Percentiles rank a stretch among this genome's conserved stretches.
phyloP scores from a whole-genome alignment of 2,113 vertebrate species.

The Eudyptes chrysolophus region DNA sequence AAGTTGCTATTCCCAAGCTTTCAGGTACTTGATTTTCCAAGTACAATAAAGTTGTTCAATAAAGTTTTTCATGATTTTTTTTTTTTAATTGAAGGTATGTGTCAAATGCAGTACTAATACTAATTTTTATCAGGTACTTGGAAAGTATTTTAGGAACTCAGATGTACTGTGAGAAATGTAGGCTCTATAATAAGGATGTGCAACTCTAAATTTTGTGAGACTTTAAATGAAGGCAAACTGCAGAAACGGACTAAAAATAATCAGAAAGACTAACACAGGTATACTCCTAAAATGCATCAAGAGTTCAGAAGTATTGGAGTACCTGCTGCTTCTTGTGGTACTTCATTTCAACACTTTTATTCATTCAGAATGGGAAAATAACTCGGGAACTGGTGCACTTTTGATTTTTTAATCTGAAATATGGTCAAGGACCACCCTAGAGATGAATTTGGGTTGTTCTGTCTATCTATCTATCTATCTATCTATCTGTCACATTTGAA shows the following conservation, averaged over 20 bases:
- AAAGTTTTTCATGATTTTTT: neutral
- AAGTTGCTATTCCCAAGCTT: neutral
- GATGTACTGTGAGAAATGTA: neutral
- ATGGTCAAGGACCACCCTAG: neutral
- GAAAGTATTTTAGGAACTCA: neutral
- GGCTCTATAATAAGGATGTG: neutral
- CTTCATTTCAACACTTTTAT: neutral
- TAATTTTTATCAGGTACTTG: neutral
- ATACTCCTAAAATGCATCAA: neutral
- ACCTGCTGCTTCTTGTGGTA: neutral
- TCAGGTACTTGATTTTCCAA: neutral
- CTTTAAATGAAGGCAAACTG: neutral
- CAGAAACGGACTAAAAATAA: neutral
- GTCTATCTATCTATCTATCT: neutral
- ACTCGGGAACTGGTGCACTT: neutral
- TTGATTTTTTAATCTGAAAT: neutral
- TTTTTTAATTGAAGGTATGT: neutral
- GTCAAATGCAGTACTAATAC: neutral
- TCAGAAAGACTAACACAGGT: rapidly evolving
- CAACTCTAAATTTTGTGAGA: neutral
- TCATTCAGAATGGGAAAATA: neutral
- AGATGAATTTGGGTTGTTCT: neutral
- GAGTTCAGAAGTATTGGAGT: neutral
- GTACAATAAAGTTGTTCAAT: neutral
- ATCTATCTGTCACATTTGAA: neutral